Evolutionary conservation across 2,797 vertebrate genomes (phyloP).

Genomic region (Euphonia xanthogaster): DNA sequence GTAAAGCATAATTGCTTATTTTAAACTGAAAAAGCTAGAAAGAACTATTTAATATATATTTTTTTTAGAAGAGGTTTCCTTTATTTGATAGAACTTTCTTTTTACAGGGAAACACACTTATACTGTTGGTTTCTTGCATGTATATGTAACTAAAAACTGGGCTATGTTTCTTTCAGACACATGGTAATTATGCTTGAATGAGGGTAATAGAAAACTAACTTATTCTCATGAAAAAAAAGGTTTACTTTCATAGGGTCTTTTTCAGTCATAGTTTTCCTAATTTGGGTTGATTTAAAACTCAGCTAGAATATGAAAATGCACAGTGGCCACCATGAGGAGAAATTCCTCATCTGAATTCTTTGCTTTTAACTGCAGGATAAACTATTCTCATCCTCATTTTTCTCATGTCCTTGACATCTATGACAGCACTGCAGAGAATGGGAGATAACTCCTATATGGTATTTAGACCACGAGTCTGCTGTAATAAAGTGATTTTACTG

Average conservation of each 20-base stretch:
- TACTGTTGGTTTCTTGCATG: neutral
- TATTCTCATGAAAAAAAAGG: neutral
- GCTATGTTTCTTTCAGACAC: constrained; percentile 1
- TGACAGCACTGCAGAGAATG: neutral
- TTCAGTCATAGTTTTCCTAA: neutral
- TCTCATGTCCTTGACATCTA: neutral
- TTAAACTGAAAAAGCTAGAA: neutral
- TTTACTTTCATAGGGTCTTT: neutral
- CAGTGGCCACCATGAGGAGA: neutral
- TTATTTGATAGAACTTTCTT: neutral
- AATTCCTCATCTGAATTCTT: neutral
- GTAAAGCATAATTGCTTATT: neutral
- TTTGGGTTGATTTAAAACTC: neutral
- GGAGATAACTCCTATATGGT: neutral
- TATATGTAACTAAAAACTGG: neutral
- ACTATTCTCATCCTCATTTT: neutral
- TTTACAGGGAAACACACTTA: neutral
- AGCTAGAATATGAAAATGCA: neutral
- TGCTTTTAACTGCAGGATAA: neutral
- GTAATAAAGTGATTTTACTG: neutral
- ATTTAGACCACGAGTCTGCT: neutral
- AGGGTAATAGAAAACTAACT: neutral
- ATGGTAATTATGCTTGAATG: constrained; percentile 18
- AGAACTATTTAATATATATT: neutral
- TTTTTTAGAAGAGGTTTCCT: neutral